phyloP scores from a whole-genome alignment of 92 coral and sea anemone genomes.

The Palythoa grandiflora region DNA sequence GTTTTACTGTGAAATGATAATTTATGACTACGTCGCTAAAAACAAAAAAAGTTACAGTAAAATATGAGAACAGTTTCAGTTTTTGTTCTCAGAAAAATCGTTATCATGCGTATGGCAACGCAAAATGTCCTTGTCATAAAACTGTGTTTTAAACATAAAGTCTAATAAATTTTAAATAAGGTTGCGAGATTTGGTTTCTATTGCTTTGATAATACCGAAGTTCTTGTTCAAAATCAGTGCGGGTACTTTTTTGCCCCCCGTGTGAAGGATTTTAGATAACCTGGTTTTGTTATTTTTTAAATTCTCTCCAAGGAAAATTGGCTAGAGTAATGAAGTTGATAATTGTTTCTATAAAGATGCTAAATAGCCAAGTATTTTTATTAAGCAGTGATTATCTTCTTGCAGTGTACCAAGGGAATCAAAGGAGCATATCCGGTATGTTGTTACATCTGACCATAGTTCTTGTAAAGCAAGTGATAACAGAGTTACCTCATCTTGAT shows the following conservation, averaged over 20 bases:
- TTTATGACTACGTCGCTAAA: neutral
- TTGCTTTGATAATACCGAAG: constrained; percentile 2
- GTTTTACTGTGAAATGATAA: constrained; percentile 17
- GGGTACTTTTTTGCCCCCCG: neutral
- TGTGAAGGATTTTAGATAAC: neutral
- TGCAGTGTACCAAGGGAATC: neutral
- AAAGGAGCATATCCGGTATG: neutral
- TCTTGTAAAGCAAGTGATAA: neutral
- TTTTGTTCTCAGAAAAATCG: constrained; percentile 22
- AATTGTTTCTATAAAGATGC: no score
- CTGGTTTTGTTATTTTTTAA: no score
- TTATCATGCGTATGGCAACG: constrained; percentile 8
- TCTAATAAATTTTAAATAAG: neutral
- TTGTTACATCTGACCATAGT: neutral
- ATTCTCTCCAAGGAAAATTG: no score
- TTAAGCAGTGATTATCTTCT: neutral
- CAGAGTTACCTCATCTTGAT: no score
- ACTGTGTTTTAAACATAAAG: neutral
- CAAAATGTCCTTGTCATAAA: neutral
- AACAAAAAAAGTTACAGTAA: neutral
- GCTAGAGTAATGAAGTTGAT: no score
- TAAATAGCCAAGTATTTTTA: neutral
- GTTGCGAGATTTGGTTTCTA: constrained; percentile 9
- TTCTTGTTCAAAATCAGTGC: constrained; percentile 2
- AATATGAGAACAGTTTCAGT: constrained; percentile 7